Evolutionary conservation across 2,113 vertebrate genomes (phyloP).

Genomic region (Scomber colias): DNA sequence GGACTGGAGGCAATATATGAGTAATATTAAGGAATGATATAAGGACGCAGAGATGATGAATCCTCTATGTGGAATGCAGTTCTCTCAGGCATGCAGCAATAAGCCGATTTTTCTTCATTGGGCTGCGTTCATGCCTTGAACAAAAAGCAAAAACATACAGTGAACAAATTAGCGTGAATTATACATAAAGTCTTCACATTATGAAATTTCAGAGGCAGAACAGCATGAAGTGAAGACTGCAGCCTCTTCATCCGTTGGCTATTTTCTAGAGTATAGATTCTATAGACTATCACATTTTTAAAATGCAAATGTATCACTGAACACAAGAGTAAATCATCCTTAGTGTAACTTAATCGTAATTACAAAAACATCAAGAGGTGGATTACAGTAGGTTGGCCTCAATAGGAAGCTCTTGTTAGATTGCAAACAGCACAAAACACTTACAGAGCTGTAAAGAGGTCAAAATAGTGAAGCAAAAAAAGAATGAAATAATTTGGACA

Average conservation of each 20-base stretch:
- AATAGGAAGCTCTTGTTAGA: too few species aligned
- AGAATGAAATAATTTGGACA: too few species aligned
- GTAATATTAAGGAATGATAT: constrained; percentile 22
- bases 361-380: too few species aligned
- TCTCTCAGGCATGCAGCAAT: constrained; percentile 12
- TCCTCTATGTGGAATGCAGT: constrained; percentile 17
- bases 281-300: neutral
- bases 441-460: too few species aligned
- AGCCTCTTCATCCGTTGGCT: neutral
- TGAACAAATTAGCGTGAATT: constrained; percentile 6
- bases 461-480: too few species aligned
- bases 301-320: neutral
- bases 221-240: neutral
- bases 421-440: too few species aligned
- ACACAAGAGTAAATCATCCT: neutral
- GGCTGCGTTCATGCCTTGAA: neutral
- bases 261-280: neutral
- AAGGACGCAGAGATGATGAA: constrained; percentile 23
- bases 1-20: constrained; percentile 19
- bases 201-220: neutral
- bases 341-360: too few species aligned
- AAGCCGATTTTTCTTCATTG: constrained; percentile 9
- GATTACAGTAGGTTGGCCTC: too few species aligned
- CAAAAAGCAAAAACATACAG: constrained; percentile 16
- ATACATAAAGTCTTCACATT: constrained; percentile 2